Evolutionary conservation across 1,140 invertebrate genomes (phyloP).

Genomic region (Telenomus remus): DNA sequence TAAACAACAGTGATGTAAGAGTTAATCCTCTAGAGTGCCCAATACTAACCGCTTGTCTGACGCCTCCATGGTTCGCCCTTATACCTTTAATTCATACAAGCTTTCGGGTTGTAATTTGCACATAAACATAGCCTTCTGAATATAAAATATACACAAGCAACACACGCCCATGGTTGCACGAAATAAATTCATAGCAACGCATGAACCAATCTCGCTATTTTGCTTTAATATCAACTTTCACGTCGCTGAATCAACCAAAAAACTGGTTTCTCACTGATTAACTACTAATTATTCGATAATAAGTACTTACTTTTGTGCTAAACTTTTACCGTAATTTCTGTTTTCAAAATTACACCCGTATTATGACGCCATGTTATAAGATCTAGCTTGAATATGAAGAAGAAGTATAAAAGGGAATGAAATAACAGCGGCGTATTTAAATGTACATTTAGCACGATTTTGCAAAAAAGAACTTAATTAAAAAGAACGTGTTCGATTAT

Average conservation of each 20-base stretch:
- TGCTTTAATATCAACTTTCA: too few relatives aligned
- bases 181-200: neutral
- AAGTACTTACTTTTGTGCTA: too few relatives aligned
- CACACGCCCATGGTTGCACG: conserved; percentile 8
- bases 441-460: conserved; percentile 10
- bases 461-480: conserved; percentile 26
- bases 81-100: conserved; percentile 37
- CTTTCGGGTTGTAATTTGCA: conserved; percentile 45
- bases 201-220: too few relatives aligned
- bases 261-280: too few relatives aligned
- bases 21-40: conserved; percentile 60
- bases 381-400: neutral
- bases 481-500: conserved; percentile 30
- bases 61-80: conserved; percentile 37
- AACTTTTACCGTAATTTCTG: too few relatives aligned
- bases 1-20: conserved; percentile 60
- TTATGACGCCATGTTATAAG: too few relatives aligned
- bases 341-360: too few relatives aligned
- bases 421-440: conserved; percentile 13
- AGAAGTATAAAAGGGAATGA: neutral
- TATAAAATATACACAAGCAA: conserved; percentile 38
- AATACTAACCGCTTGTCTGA: conserved; percentile 55
- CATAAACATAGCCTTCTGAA: conserved; percentile 31
- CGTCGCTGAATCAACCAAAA: too few relatives aligned
- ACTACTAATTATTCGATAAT: too few relatives aligned